Evolutionary conservation across 1,140 invertebrate genomes (phyloP).

Genomic region (Camponotus pennsylvanicus): DNA sequence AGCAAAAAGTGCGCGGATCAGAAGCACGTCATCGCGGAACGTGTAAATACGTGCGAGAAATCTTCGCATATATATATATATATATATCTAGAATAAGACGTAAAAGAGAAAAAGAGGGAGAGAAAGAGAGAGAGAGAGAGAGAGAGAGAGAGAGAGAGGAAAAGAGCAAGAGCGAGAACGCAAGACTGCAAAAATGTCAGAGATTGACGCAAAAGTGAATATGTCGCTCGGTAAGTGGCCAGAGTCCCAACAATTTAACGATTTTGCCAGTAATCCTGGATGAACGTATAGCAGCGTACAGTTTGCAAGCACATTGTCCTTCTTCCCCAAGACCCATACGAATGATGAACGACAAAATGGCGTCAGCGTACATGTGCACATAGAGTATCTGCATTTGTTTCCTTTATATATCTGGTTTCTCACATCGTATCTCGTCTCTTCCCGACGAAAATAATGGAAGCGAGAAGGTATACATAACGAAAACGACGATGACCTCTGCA

Average conservation of each 20-base stretch:
- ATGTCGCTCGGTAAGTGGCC: conserved; percentile 86
- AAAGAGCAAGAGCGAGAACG: conserved; percentile 19
- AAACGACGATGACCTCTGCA: background rate
- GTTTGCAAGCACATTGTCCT: background rate
- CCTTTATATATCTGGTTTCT: conserved; percentile 1
- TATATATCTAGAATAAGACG: background rate
- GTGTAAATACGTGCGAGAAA: conserved; percentile 24
- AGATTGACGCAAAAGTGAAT: conserved; percentile 85
- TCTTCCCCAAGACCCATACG: no score
- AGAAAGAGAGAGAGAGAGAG: conserved; percentile 41
- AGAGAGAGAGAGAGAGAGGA: background rate
- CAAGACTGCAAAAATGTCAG: conserved; percentile 79
- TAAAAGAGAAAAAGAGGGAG: no score
- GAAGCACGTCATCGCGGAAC: background rate
- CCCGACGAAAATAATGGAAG: background rate
- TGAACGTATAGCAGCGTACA: conserved; percentile 73
- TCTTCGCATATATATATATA: conserved; percentile 29
- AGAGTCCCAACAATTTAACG: conserved; percentile 69
- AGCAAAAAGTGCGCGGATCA: background rate
- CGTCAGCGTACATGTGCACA: conserved; percentile 59
- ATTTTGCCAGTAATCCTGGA: conserved; percentile 74
- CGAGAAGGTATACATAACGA: background rate
- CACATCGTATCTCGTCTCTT: background rate
- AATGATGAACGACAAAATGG: conserved; percentile 39
- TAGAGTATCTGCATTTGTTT: conserved; percentile 67